A percentile compares a stretch with the other conserved stretches of the same genome.
These are phyloP conservation scores for Halictus quadricinctus DNA, from an alignment of 2,888 invertebrate species.

Conservation along the genomic window DNA sequence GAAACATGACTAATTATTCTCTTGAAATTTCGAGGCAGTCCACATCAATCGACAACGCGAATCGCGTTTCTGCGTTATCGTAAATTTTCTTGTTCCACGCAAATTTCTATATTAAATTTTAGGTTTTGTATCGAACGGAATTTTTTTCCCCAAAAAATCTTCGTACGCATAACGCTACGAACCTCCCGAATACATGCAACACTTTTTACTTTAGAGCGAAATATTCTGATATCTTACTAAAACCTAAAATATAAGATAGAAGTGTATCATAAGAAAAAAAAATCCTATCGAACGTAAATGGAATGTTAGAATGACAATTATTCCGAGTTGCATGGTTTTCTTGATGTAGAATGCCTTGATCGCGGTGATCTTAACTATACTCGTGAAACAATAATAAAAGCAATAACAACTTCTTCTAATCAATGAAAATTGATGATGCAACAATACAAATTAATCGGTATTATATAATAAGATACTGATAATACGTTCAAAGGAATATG, in stretches of 20 bases:
- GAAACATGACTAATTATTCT: constrained; percentile 38
- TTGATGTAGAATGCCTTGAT: constrained; percentile 61
- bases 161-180: background rate
- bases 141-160: background rate
- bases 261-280: constrained; percentile 18
- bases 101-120: constrained; percentile 40
- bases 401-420: constrained; percentile 45
- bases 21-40: constrained; percentile 51
- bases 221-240: constrained; percentile 5
- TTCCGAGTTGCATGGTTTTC: constrained; percentile 10
- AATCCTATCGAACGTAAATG: constrained; percentile 29
- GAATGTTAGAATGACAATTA: constrained; percentile 47
- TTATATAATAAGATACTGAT: constrained; percentile 54
- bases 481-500: constrained; percentile 51
- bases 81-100: constrained; percentile 1
- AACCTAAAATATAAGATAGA: constrained; percentile 46
- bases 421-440: constrained; percentile 42
- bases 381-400: constrained; percentile 49
- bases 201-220: constrained; percentile 4
- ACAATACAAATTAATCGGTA: constrained; percentile 44
- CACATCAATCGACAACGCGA: constrained; percentile 43
- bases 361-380: constrained; percentile 38
- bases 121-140: constrained; percentile 1
- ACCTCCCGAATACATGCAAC: background rate
- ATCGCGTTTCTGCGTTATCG: constrained; percentile 4